These are phyloP conservation scores for Dryas iulia DNA, from an alignment of 1,140 invertebrate species.

Conservation along the genomic window DNA sequence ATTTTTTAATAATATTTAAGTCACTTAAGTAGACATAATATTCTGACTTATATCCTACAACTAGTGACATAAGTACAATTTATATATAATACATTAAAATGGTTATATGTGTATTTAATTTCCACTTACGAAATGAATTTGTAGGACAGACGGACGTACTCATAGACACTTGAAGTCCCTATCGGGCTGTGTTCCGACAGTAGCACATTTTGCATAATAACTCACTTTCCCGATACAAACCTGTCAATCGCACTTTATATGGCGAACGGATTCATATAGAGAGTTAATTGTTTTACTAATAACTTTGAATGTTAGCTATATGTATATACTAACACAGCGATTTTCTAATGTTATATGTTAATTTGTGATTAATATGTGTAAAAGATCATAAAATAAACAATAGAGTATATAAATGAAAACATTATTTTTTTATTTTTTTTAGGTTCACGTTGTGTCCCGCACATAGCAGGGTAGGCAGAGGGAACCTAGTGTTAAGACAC, in stretches of 20 bases:
- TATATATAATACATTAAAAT: not conserved
- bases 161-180: constrained; percentile 4
- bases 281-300: constrained; percentile 3
- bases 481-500: too few relatives aligned
- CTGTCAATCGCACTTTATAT: constrained; percentile 4
- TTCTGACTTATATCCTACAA: too few relatives aligned
- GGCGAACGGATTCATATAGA: not conserved
- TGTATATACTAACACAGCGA: too few relatives aligned
- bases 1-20: too few relatives aligned
- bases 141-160: constrained; percentile 2
- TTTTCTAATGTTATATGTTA: not conserved
- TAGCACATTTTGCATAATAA: constrained; percentile 8
- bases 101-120: not conserved
- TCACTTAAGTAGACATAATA: too few relatives aligned
- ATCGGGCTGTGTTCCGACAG: not conserved
- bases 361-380: not conserved
- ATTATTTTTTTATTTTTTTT: too few relatives aligned
- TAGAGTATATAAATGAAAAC: too few relatives aligned
- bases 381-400: too few relatives aligned
- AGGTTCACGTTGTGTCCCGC: too few relatives aligned
- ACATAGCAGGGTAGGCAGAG: too few relatives aligned
- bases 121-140: not conserved
- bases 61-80: too few relatives aligned
- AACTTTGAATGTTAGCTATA: not conserved
- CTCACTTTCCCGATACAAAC: constrained; percentile 7